A percentile compares a stretch with the other conserved stretches of the same genome.
Evolutionary conservation across 2,797 vertebrate genomes (phyloP).

Genomic region (Falco columbarius): DNA sequence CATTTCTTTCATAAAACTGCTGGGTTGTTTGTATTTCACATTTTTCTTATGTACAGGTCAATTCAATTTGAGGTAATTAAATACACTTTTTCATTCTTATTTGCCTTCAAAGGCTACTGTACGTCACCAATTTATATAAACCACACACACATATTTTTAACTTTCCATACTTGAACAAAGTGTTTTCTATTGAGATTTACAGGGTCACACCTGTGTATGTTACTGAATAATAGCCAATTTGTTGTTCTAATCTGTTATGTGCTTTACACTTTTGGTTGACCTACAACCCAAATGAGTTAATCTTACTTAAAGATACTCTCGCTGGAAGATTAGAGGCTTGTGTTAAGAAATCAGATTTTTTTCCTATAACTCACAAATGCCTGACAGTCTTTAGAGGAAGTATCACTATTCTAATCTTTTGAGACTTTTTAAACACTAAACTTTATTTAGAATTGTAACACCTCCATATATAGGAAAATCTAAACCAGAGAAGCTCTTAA

Average conservation of each 20-base stretch:
- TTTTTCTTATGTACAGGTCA: neutral
- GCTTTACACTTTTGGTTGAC: neutral
- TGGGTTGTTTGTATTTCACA: neutral
- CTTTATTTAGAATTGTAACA: neutral
- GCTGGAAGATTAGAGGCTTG: neutral
- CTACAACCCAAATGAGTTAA: neutral
- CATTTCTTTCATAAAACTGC: slow-evolving; percentile 4
- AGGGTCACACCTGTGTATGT: slow-evolving; percentile 45
- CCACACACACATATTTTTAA: slow-evolving; percentile 58
- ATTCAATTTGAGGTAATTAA: slow-evolving; percentile 38
- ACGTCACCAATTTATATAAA: slow-evolving; percentile 39
- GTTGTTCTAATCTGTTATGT: neutral
- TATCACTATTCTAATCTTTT: neutral
- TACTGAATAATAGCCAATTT: slow-evolving; percentile 30
- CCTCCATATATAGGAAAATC: neutral
- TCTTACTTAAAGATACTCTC: neutral
- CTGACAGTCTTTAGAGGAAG: neutral
- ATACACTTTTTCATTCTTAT: slow-evolving; percentile 14
- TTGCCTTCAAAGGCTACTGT: neutral
- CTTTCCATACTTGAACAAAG: slow-evolving; percentile 43
- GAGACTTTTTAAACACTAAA: neutral
- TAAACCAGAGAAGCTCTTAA: neutral
- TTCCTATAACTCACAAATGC: neutral
- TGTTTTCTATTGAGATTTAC: slow-evolving; percentile 49
- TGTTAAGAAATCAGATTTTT: neutral